Conservation (phyloP, 2,797 vertebrate species). For the Anguilla marmorata region DNA sequence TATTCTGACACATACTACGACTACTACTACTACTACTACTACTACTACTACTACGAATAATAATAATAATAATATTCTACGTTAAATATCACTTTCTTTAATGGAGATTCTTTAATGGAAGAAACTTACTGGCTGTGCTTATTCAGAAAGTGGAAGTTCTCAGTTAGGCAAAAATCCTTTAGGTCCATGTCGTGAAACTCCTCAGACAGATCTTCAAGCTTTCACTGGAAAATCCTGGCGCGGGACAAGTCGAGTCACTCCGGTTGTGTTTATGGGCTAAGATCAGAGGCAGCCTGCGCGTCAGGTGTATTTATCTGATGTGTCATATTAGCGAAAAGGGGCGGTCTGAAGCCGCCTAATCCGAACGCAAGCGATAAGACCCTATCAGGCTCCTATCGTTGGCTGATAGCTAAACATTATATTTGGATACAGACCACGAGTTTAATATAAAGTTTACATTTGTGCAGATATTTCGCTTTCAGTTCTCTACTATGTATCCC, state of each 20-base stretch:
- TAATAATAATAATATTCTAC: background rate
- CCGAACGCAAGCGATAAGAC: slow-evolving; percentile 44
- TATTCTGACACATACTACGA: background rate
- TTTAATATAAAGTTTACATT: slow-evolving; percentile 29
- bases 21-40: background rate
- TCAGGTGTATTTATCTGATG: slow-evolving; percentile 61
- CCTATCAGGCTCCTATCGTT: slow-evolving; percentile 50
- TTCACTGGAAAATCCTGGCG: background rate
- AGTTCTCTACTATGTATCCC: background rate
- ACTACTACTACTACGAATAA: background rate
- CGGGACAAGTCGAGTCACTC: background rate
- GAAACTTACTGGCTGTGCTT: slow-evolving; percentile 46
- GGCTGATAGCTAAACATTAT: slow-evolving; percentile 37
- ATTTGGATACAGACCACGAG: slow-evolving; percentile 42
- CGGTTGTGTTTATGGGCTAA: slow-evolving; percentile 35
- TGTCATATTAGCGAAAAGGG: slow-evolving; percentile 37
- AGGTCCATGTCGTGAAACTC: slow-evolving; percentile 46
- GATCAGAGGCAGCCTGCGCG: slow-evolving; percentile 14
- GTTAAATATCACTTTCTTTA: background rate
- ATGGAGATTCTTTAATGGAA: background rate
- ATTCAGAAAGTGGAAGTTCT: slow-evolving; percentile 52
- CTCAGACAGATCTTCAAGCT: background rate
- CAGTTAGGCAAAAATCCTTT: slow-evolving; percentile 50
- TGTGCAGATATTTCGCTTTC: slow-evolving; percentile 49
- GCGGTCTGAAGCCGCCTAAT: slow-evolving; percentile 51